phyloP scores from a whole-genome alignment of 2,113 vertebrate genomes.

The Notarius quadriscutis region DNA sequence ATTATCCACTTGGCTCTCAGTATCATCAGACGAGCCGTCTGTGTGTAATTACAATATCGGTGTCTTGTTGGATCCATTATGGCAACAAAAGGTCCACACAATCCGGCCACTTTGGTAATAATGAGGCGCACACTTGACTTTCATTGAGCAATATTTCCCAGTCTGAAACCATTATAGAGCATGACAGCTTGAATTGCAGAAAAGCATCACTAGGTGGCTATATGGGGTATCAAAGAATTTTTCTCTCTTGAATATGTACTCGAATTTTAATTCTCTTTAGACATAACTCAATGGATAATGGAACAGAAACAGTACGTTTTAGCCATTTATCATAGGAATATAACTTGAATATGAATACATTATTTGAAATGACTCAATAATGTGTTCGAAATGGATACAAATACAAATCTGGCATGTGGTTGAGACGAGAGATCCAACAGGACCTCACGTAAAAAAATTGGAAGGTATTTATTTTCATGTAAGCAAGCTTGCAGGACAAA shows the following conservation, averaged over 20 bases:
- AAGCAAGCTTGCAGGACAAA: neutral
- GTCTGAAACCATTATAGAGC: conserved; percentile 69
- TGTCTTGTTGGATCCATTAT: conserved; percentile 90
- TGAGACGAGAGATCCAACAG: neutral
- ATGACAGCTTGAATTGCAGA: conserved; percentile 54
- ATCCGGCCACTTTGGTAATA: conserved; percentile 94
- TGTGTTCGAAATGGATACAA: neutral
- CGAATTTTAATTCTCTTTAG: neutral
- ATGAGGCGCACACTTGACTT: conserved; percentile 91
- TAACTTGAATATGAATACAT: neutral
- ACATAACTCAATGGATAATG: neutral
- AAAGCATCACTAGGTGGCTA: conserved; percentile 50
- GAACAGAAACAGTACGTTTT: neutral
- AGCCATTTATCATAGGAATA: neutral
- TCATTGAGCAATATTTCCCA: conserved; percentile 87
- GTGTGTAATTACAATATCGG: conserved; percentile 83
- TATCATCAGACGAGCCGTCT: conserved; percentile 91
- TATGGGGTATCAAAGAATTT: neutral
- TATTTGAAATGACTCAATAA: neutral
- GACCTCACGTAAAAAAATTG: neutral
- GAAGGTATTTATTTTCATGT: neutral
- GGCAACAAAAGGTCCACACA: conserved; percentile 84
- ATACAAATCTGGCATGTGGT: neutral
- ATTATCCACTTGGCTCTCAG: conserved; percentile 88
- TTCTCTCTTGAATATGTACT: conserved; percentile 10